Evolutionary conservation across 2,797 vertebrate genomes (phyloP).

Genomic region (Esox lucius): DNA sequence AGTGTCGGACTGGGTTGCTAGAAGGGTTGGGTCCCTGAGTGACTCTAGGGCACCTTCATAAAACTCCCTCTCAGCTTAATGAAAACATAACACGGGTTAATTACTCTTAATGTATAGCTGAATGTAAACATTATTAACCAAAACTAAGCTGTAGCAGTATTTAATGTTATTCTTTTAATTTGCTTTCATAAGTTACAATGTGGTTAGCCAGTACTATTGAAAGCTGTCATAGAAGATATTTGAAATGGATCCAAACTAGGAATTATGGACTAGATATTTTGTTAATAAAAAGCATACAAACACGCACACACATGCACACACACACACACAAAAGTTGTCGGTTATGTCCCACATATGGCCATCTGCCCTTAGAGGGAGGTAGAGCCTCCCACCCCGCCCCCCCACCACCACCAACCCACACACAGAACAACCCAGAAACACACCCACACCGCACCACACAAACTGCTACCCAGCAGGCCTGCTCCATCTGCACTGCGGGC

Average conservation of each 20-base stretch:
- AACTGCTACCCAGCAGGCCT: background rate
- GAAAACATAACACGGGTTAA: constrained; percentile 23
- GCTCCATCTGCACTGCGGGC: constrained; percentile 16
- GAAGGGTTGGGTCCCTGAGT: constrained; percentile 18
- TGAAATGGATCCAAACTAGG: background rate
- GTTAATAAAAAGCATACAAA: background rate
- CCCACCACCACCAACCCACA: background rate
- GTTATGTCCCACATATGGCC: background rate
- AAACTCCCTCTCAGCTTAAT: constrained; percentile 4
- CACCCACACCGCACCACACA: background rate
- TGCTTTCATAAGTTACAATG: background rate
- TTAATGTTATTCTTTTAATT: background rate
- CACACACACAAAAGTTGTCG: background rate
- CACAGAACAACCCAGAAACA: background rate
- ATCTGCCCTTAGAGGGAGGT: constrained; percentile 2
- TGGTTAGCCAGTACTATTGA: background rate
- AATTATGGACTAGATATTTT: too few relatives aligned
- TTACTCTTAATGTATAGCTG: constrained; percentile 16
- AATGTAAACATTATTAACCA: constrained; percentile 13
- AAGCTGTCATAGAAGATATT: background rate
- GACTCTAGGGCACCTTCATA: constrained; percentile 1
- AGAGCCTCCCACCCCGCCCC: background rate
- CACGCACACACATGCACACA: background rate
- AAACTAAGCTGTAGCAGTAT: constrained; percentile 1
- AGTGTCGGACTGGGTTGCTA: background rate